These are phyloP conservation scores for Syngnathus rostellatus DNA, from an alignment of 2,797 vertebrate genomes.

Conservation along the genomic window DNA sequence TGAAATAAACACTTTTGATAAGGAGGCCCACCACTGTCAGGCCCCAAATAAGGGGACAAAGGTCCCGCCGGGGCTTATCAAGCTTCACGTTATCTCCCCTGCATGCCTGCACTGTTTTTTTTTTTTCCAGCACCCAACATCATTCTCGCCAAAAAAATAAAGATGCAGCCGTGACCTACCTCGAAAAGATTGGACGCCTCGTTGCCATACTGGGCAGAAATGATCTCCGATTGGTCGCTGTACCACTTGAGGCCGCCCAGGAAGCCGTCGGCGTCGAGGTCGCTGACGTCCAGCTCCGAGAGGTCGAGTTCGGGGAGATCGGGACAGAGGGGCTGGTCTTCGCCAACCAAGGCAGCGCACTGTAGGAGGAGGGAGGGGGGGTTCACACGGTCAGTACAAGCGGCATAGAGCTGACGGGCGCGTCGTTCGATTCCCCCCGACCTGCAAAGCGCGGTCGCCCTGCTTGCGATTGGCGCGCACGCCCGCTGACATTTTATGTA, in stretches of 20 bases:
- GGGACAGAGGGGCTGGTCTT: constrained; percentile 98
- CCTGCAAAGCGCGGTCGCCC: not conserved
- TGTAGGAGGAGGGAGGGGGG: constrained; percentile 34
- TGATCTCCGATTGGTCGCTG: constrained; percentile 98
- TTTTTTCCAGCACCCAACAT: constrained; percentile 14
- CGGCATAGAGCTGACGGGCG: not conserved
- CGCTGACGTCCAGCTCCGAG: constrained; percentile 96
- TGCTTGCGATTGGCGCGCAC: not conserved
- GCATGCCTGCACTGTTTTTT: constrained; percentile 32
- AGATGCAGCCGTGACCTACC: constrained; percentile 73
- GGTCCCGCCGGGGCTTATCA: constrained; percentile 56
- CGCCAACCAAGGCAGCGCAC: constrained; percentile 98
- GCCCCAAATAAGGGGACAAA: constrained; percentile 59
- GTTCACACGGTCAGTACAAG: not conserved
- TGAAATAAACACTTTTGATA: constrained; percentile 52
- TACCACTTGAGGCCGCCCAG: constrained; percentile 99
- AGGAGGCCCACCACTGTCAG: constrained; percentile 28
- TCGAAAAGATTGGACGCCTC: constrained; percentile 93
- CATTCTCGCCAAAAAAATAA: constrained; percentile 12
- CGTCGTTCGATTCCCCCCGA: not conserved
- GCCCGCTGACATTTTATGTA: not conserved
- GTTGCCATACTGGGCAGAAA: constrained; percentile 95
- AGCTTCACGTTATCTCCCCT: constrained; percentile 34
- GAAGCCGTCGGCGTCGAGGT: constrained; percentile 97
- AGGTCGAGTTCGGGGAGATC: constrained; percentile 99